Evolutionary conservation across 2,797 vertebrate genomes (phyloP), one percentile per base, ranked within the genome.

Genomic region (Telmatherina bonti): DNA sequence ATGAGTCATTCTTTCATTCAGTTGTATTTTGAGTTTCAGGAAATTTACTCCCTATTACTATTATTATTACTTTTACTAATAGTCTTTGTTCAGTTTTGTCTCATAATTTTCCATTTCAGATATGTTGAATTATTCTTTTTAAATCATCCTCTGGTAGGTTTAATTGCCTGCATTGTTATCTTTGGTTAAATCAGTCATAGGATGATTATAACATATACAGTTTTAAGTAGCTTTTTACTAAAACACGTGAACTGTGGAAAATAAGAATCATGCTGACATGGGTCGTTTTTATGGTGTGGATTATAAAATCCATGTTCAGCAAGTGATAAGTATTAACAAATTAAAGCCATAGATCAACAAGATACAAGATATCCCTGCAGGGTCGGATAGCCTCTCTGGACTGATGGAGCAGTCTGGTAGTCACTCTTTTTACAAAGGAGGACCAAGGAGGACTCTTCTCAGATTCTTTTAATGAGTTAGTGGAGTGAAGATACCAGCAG

Each of bases 111-210:
- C n/a, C n/a, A n/a, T n/a, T n/a, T n/a, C n/a, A n/a, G n/a, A n/a
- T n/a, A n/a, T n/a, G n/a, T n/a, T n/a, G n/a, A n/a, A n/a, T n/a
- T n/a, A n/a, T n/a, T n/a, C n/a, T n/a, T n/a, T n/a, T n/a, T n/a
- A n/a, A n/a, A n/a, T n/a, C n/a, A n/a, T n/a, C n/a, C n/a, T 67
- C 49, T 36, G 58, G 47, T 24, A 38, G 51, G 6, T 49, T 47
- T 26, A 4, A 22, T 56, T 31, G 49, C 27, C 20, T n/a, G n/a
- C n/a, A 64, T 55, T 62, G 60, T 36, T 65, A 61, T 53, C 13
- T 43, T 52, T 52, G 35, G 58, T 31, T 15, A 67, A 67, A 53
- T 30, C 5, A 67, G 52, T 61, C 35, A 12, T n/a, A 38, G 36
- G n/a, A 51, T 27, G 4, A 61, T 66, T 38, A 54, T 53, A 36